A percentile compares a stretch with the other conserved stretches of the same genome.
phyloP scores from a whole-genome alignment of 2,797 vertebrate species.

The Hypotaenidia philippensis region DNA sequence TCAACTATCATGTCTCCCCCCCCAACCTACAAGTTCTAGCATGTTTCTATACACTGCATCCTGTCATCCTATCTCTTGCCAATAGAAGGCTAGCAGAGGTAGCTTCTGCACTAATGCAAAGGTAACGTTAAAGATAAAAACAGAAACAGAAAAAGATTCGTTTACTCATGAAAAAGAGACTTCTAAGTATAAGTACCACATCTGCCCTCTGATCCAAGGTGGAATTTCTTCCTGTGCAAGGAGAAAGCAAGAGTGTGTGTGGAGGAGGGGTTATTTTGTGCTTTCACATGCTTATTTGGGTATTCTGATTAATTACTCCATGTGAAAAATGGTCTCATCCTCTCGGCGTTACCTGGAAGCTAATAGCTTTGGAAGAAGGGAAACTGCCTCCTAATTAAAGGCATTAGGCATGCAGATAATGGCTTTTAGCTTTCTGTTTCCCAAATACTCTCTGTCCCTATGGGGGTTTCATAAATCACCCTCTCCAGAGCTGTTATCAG shows the following conservation, averaged over 20 bases:
- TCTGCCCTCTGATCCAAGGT: neutral
- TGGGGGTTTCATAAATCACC: neutral
- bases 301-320: neutral
- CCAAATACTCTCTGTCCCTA: neutral
- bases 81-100: neutral
- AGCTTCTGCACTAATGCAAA: neutral
- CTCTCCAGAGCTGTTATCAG: neutral
- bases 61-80: neutral
- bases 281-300: neutral
- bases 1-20: neutral
- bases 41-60: neutral
- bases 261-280: neutral
- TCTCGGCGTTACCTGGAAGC: neutral
- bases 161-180: neutral
- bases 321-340: neutral
- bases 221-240: neutral
- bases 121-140: neutral
- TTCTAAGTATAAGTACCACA: neutral
- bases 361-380: neutral
- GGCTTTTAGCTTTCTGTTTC: conserved; percentile 32
- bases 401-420: neutral
- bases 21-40: neutral
- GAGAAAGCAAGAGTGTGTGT: neutral
- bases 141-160: neutral
- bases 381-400: neutral